Evolutionary conservation across 1,140 invertebrate genomes (phyloP).

Genomic region (Armadillidium nasatum): DNA sequence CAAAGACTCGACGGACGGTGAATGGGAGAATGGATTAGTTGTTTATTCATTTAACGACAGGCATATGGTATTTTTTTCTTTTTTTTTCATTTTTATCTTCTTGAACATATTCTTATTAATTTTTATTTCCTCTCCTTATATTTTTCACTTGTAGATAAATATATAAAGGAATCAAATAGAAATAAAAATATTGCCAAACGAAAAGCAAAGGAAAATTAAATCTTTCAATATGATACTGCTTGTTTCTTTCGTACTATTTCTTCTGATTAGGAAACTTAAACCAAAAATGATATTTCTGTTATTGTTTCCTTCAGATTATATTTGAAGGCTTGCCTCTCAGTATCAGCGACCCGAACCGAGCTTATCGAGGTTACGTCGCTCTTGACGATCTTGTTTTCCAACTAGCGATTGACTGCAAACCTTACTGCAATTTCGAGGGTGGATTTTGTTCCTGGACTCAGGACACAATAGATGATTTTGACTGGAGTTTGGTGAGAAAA

Average conservation of each 20-base stretch:
- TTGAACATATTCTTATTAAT: not conserved
- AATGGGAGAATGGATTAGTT: constrained; percentile 59
- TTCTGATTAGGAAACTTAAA: too few relatives aligned
- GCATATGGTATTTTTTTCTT: constrained; percentile 50
- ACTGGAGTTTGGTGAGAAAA: constrained; percentile 59
- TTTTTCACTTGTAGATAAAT: too few relatives aligned
- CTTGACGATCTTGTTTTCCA: constrained; percentile 60
- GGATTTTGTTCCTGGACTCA: constrained; percentile 65
- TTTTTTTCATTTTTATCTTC: not conserved
- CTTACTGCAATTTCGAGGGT: constrained; percentile 64
- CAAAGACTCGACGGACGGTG: constrained; percentile 56
- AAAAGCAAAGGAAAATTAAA: too few relatives aligned
- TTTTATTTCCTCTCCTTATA: too few relatives aligned
- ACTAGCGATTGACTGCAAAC: constrained; percentile 53
- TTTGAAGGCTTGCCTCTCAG: constrained; percentile 61
- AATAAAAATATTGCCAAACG: too few relatives aligned
- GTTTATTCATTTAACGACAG: constrained; percentile 58
- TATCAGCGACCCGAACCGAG: constrained; percentile 55
- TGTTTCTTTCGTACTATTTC: too few relatives aligned
- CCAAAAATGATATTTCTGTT: too few relatives aligned
- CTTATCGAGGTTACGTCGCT: constrained; percentile 62
- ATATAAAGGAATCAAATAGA: too few relatives aligned
- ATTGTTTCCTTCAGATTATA: constrained; percentile 53
- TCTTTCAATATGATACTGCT: too few relatives aligned
- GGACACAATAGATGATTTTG: constrained; percentile 61